These are phyloP conservation scores for Pelochelys cantorii DNA, from an alignment of 2,797 vertebrate genomes.

Conservation along the genomic window DNA sequence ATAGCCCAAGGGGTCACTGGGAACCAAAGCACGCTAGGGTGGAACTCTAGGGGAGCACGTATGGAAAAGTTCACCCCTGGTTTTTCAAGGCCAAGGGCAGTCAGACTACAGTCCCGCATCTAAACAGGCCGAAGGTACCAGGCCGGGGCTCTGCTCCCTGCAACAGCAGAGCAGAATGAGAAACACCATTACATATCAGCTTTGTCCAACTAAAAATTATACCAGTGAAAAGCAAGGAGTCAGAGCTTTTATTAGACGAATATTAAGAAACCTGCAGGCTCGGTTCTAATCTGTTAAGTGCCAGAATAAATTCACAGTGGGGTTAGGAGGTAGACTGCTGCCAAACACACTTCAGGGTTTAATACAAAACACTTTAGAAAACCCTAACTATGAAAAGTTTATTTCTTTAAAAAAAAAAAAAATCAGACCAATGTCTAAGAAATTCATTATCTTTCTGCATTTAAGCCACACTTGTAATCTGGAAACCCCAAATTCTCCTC, in stretches of 20 bases:
- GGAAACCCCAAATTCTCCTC: background rate
- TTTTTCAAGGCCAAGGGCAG: conserved; percentile 52
- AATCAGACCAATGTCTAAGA: background rate
- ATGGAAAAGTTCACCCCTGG: background rate
- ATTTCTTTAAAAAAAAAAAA: background rate
- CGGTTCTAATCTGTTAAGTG: background rate
- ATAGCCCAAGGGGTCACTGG: background rate
- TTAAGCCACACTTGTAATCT: background rate
- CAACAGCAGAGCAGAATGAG: background rate
- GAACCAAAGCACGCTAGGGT: background rate
- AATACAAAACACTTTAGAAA: background rate
- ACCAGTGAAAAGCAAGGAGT: background rate
- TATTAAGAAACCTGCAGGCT: background rate
- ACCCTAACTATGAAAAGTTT: background rate
- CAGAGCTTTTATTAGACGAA: background rate
- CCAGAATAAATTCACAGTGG: background rate
- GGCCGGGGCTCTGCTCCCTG: background rate
- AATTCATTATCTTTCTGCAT: background rate
- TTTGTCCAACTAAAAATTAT: background rate
- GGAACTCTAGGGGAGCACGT: background rate
- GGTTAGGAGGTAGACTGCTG: background rate
- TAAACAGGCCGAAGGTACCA: background rate
- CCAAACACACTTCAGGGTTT: background rate
- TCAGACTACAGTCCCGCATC: conserved; percentile 21
- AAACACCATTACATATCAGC: too few species aligned